Conservation (phyloP, 2,888 invertebrate species). For the Eilema griseolum region DNA sequence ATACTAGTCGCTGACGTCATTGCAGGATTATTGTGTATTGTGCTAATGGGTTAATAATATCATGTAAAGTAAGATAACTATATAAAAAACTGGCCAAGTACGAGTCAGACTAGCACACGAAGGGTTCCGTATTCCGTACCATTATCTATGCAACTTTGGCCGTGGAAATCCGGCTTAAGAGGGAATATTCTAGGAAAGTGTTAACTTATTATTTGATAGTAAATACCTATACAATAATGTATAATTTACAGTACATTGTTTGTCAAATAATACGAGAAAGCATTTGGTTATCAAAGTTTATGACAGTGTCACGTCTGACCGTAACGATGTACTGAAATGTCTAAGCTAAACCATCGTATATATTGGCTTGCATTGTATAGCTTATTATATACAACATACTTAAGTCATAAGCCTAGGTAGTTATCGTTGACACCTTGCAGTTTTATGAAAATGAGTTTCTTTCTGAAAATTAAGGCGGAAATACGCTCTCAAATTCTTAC, state of each 20-base stretch:
- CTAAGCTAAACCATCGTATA: slow-evolving; percentile 7
- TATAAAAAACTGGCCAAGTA: too few relatives aligned
- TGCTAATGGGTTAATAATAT: slow-evolving; percentile 1
- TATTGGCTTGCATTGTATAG: slow-evolving; percentile 7
- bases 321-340: slow-evolving; percentile 14
- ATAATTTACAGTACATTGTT: background rate
- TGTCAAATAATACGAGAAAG: slow-evolving; percentile 8
- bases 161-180: too few relatives aligned
- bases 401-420: background rate
- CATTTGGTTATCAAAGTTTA: slow-evolving; percentile 10
- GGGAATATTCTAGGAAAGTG: too few relatives aligned
- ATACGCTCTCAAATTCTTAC: too few relatives aligned
- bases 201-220: background rate
- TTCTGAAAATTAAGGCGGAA: background rate
- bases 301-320: background rate
- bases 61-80: background rate
- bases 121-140: too few relatives aligned
- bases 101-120: too few relatives aligned
- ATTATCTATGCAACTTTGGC: too few relatives aligned
- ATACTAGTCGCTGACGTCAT: slow-evolving; percentile 58
- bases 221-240: background rate
- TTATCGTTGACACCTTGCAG: background rate
- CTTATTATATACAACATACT: background rate
- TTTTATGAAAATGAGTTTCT: background rate
- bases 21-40: slow-evolving; percentile 20